Base-by-base conservation (phyloP, 2,797 vertebrate species). In the Crocodylus rhombifer region DNA sequence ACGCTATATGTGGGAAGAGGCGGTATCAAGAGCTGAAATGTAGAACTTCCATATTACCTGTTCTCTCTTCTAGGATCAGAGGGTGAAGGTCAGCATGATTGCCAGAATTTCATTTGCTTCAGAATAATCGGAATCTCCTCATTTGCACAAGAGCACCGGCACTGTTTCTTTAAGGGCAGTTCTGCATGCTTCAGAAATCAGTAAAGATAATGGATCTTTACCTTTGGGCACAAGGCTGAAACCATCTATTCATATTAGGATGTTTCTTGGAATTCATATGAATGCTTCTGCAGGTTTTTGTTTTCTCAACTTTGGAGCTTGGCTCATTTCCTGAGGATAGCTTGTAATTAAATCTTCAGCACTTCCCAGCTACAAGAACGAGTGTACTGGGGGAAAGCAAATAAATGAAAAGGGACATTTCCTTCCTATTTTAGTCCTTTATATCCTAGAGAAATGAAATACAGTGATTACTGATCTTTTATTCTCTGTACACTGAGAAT, bases 311-410 rank as follows among this genome's bases (percentile, higher is more conserved):
- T 51, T 51, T 9, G 9, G 42, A 51, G 42, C 42, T 51, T 51
- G 42, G 42, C 42, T 51, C 42, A 51, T 51, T 51, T 51, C 42
- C 10, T 51, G 42, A 51, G 42, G 42, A 51, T 51, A 51, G 42
- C 42, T 51, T 51, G 42, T 51, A 51, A 51, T 51, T 51, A 51
- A 51, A 51, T 51, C 18, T 69, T 69, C 21, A 69, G 30, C 65
- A 21, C 20, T 69, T 20, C 9, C 13, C 30, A 69, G 18, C 30
- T 13, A 13, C 65, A 11, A 51, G 42, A 51, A 51, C 10, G 42
- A 17, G 13, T n/a, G 14, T 78, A 36, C 73, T 0, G 69, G 0
- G 6, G 23, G 14, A 11, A 4, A 25, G 20, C 18, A 10, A 23
- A 0, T 15, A 10, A 71, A 25, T 25, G 33, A 21, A 7, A 28